phyloP scores from a whole-genome alignment of 2,113 vertebrate genomes.

The Podilymbus podiceps region DNA sequence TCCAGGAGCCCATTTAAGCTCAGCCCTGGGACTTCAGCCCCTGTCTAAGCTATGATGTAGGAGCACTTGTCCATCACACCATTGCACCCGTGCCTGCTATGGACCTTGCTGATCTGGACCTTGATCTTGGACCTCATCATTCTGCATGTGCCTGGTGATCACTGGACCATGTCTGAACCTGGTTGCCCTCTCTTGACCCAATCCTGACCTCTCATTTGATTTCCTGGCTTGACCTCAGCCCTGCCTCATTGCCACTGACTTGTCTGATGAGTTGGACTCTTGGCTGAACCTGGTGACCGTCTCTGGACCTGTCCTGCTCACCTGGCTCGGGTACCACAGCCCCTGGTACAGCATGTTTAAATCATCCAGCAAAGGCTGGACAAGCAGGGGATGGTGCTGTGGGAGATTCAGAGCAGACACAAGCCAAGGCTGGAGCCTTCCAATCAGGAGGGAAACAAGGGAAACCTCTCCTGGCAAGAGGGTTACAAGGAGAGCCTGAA shows the following conservation, averaged over 20 bases:
- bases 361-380: neutral
- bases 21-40: neutral
- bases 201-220: neutral
- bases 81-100: neutral
- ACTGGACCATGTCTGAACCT: neutral
- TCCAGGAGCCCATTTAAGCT: neutral
- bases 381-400: neutral
- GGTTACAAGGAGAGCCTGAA: neutral
- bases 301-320: neutral
- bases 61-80: neutral
- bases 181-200: neutral
- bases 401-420: neutral
- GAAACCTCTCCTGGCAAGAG: neutral
- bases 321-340: neutral
- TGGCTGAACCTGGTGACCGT: neutral
- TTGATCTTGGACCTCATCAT: rapidly evolving
- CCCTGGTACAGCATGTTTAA: neutral
- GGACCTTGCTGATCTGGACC: neutral
- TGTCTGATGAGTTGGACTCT: neutral
- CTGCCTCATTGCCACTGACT: neutral
- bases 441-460: neutral
- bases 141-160: neutral
- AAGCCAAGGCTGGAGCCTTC: neutral
- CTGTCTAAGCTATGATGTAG: neutral
- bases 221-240: neutral